Conservation (phyloP, 2,113 vertebrate species). For the Corydoras maculifer region DNA sequence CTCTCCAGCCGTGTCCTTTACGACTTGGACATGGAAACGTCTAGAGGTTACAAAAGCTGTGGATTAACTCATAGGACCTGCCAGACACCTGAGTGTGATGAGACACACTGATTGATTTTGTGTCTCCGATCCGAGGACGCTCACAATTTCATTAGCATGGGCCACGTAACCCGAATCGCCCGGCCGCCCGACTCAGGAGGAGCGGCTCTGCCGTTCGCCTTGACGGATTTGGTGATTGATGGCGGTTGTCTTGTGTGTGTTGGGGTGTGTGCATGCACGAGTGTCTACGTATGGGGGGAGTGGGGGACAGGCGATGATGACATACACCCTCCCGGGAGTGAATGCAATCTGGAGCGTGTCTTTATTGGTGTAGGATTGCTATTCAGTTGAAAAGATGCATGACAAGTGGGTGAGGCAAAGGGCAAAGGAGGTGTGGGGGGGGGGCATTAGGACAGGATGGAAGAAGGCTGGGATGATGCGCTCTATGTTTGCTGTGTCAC, state of each 20-base stretch:
- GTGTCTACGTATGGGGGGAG: slow-evolving; percentile 8
- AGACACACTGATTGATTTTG: slow-evolving; percentile 39
- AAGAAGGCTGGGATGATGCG: not conserved
- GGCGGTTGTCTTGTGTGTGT: slow-evolving; percentile 14
- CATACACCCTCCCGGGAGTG: slow-evolving; percentile 34
- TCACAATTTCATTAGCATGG: slow-evolving; percentile 54
- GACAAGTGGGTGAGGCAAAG: slow-evolving; percentile 17
- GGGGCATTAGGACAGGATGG: not conserved
- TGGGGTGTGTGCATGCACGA: not conserved
- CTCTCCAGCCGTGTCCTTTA: too few species aligned
- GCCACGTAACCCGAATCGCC: slow-evolving; percentile 46
- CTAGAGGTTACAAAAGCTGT: not conserved
- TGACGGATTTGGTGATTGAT: slow-evolving; percentile 48
- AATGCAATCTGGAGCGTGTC: slow-evolving; percentile 44
- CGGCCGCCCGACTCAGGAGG: slow-evolving; percentile 27
- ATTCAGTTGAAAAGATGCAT: slow-evolving; percentile 43
- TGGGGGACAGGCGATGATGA: slow-evolving; percentile 17
- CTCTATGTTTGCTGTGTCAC: slow-evolving; percentile 27
- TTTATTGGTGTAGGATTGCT: slow-evolving; percentile 36
- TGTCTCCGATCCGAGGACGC: slow-evolving; percentile 27
- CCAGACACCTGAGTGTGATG: slow-evolving; percentile 16
- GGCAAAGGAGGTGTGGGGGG: slow-evolving; percentile 34
- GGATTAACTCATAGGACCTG: slow-evolving; percentile 11
- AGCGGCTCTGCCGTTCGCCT: slow-evolving; percentile 23
- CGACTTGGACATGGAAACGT: too few species aligned